Evolutionary conservation across 1,140 invertebrate genomes (phyloP), one percentile per base, ranked within the genome.

Genomic region (Tetragnatha versicolor): DNA sequence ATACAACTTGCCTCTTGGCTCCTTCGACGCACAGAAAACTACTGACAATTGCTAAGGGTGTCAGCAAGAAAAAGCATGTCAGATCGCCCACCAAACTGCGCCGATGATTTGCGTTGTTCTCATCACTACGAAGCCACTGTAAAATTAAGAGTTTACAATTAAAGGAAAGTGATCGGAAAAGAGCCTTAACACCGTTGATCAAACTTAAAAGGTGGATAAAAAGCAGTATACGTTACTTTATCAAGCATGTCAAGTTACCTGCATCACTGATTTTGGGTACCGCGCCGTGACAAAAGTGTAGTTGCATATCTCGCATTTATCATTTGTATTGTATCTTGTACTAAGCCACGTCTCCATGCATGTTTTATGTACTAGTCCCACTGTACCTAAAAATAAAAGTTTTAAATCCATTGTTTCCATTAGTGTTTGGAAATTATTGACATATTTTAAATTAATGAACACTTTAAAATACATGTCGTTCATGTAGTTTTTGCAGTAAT

Each of bases 261-360:
- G 84, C 9, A 65, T 79, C 14, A 87, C 82, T 6, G 85, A 82
- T 79, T 84, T 84, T 17, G 86, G 83, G 33, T 80, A 83, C 27
- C 85, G 86, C 5, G 83, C 79, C 4, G 87, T 85, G 31, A 83
- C 83, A 82, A 87, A 91, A 20, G 83, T 73, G 80, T 86, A 87
- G 78, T 89, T 85, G 83, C 90, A 91, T 55, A 91, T 87, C 83
- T 91, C 90, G 84, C 90, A 91, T 22, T 83, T 83, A 76, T 87
- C 86, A 82, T 89, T 88, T 2, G 89, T 87, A 31, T 53, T 45
- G n/a, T 25, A 6, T 37, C 51, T 47, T 1, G 87, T 85, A 17
- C 89, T 88, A 2, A 92, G 82, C 91, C 91, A 92, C 76, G 88
- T 86, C 83, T 92, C 91, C 47, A 92, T 85, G 80, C 91, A 92